Base-by-base conservation (phyloP, 2,888 invertebrate genomes). In the Pheosia gnoma region DNA sequence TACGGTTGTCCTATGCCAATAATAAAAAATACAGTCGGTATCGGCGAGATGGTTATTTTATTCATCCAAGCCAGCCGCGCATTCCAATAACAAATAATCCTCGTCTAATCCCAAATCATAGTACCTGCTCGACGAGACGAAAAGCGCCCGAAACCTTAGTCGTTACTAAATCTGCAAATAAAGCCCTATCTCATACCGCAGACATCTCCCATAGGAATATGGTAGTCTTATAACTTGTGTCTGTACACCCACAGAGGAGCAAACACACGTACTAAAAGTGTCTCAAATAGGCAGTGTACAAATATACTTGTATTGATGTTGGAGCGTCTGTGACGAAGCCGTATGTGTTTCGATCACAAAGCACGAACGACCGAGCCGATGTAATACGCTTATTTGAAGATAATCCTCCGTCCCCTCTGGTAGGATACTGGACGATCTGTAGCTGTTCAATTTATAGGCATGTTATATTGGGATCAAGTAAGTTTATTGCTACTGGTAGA, bases 371-470 rank as follows among this genome's bases (percentile, higher is more conserved):
- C 74, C 75, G 71, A 82, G 79, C 80, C 81, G 79, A 78, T 74
- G 83, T 89, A 89, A 89, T 89, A 88, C 87, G 86, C 89, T 89
- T 90, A 90, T 89, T 89, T 89, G 86, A 88, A 86, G 88, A 84
- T 89, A 84, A 89, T 89, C 88, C 80, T 45, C 68, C 71, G 75
- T 71, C 80, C 82, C 82, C 80, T 78, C 67, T 10, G 9, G 78
- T 63, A 65, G 81, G 77, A 82, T 82, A 79, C 81, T 79, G 79
- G 79, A 72, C 84, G 81, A 81, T 83, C 80, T 82, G 76, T 67
- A 70, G 71, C 75, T 70, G 58, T 63, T 65, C 68, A 69, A 71
- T 68, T 69, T 68, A 65, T 63, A 63, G 66, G 60, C 61, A 66
- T 68, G 67, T 74, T 68, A 70, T 65, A 72, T 72, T 51, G 11